Evolutionary conservation across 2,888 invertebrate species (phyloP), one percentile per base, ranked within the genome.

Genomic region (Tethea ocularis): DNA sequence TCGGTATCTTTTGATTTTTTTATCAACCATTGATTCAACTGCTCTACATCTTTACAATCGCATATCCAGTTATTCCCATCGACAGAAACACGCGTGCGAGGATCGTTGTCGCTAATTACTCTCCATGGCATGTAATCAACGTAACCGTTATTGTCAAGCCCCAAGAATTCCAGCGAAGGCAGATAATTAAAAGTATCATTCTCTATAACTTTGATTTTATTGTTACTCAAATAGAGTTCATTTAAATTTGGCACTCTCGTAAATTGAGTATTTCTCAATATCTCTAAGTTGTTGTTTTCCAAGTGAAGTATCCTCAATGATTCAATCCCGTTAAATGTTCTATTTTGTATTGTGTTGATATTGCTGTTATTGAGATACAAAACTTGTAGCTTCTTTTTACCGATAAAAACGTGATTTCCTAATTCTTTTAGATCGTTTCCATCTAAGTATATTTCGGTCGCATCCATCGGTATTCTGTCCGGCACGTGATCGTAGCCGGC

Each of bases 21-120:
- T 77, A 94, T 91, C 63, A 96, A 86, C 96, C 96, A 96, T 72
- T 94, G 94, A 80, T 95, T 95, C 75, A 96, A 89, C 74, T 95
- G 94, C 66, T 94, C 94, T 58, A 96, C 94, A 77, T 95, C 95
- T 78, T 94, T 94, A 88, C 97, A 97, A 82, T 96, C 96, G 89
- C 97, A 97, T 84, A 96, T 95, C 97, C 97, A 97, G 83, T 95
- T 95, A 94, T 97, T 97, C 75, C 96, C 96, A 77, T 96, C 95
- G 64, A 97, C 93, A 59, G 95, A 95, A 71, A 97, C 95, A 77
- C 94, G 95, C 77, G 96, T 94, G 75, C 95, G 94, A 66, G 94
- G 94, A 83, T 95, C 94, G 80, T 95, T 94, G 79, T 96, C 94
- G 53, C 95, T 94, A 83, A 96, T 94, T 82, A 95, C 92, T 84